Conservation (phyloP, 2,888 invertebrate species). For the Polylopha cassiicola region DNA sequence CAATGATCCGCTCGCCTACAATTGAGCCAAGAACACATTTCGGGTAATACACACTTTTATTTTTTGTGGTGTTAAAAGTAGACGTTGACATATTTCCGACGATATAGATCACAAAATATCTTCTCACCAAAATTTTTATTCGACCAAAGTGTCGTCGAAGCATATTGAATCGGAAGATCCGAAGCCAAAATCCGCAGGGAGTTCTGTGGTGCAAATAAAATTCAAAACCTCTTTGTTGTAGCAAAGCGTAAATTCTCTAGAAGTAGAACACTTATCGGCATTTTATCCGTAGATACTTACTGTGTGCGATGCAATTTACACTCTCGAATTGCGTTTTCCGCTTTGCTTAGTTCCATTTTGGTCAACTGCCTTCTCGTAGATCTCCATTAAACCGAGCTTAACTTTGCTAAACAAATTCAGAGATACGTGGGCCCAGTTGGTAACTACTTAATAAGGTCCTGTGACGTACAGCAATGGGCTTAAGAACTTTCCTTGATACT, state of each 20-base stretch:
- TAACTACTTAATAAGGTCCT: no score
- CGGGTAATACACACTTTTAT: no score
- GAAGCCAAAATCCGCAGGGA: conserved; percentile 19
- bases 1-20: no score
- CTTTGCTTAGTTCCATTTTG: conserved; percentile 35
- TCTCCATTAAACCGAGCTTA: conserved; percentile 9
- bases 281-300: conserved; percentile 36
- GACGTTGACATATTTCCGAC: no score
- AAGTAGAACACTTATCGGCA: conserved; percentile 36
- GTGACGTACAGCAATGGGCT: no score
- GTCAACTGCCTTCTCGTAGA: conserved; percentile 28
- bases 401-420: no score
- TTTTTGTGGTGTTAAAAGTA: no score
- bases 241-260: conserved; percentile 31
- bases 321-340: conserved; percentile 42
- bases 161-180: conserved; percentile 20
- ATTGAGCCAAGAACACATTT: no score
- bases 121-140: background rate
- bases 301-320: conserved; percentile 44
- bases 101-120: conserved; percentile 2
- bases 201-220: conserved; percentile 25
- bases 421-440: no score
- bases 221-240: conserved; percentile 31
- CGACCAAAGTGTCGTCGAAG: conserved; percentile 22
- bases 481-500: no score